phyloP scores from a whole-genome alignment of 2,113 vertebrate species.

The Leuciscus idus region DNA sequence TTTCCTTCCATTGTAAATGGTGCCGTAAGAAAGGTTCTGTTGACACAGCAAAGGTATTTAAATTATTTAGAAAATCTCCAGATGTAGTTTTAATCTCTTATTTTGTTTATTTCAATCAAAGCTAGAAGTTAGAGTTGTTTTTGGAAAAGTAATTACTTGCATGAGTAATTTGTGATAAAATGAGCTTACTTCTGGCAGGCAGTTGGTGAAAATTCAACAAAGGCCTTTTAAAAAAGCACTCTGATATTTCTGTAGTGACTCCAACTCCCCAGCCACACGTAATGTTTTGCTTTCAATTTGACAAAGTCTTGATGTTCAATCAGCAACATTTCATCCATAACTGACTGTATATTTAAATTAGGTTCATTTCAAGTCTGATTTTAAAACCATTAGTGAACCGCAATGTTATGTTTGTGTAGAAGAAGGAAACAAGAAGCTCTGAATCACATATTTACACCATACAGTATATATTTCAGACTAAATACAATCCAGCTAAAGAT shows the following conservation, averaged over 20 bases:
- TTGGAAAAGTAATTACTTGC: background rate
- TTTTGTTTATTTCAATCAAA: constrained; percentile 7
- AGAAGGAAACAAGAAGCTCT: background rate
- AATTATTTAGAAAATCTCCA: background rate
- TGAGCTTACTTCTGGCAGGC: background rate
- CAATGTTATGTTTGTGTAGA: background rate
- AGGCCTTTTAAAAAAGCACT: background rate
- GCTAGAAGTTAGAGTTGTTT: background rate
- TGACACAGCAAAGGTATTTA: background rate
- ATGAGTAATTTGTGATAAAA: background rate
- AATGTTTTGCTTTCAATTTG: no score
- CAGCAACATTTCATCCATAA: background rate
- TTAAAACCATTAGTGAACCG: background rate
- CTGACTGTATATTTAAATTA: background rate
- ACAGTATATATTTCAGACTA: constrained; percentile 46
- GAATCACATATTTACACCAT: constrained; percentile 30
- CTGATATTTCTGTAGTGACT: background rate
- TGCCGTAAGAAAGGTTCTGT: background rate
- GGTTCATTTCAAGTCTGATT: background rate
- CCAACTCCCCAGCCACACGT: background rate
- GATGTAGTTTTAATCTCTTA: constrained; percentile 2
- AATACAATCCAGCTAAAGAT: constrained; percentile 48
- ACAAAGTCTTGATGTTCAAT: background rate
- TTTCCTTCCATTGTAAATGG: background rate
- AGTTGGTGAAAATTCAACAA: background rate